phyloP scores from a whole-genome alignment of 2,888 invertebrate genomes.

The Chrysopilus asiliformis region DNA sequence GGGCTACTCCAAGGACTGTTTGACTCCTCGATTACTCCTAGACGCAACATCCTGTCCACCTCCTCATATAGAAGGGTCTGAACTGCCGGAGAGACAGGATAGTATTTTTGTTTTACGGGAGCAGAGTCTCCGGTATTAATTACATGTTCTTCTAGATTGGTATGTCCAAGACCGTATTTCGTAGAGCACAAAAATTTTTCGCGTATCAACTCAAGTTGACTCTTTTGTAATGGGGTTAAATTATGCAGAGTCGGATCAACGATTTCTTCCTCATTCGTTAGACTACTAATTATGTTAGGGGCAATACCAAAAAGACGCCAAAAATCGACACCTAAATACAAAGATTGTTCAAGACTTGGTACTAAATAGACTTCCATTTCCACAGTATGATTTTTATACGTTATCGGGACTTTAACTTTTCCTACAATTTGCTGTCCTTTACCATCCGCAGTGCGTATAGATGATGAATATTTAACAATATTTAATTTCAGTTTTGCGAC shows the following conservation, averaged over 20 bases:
- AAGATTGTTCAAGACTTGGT: neutral
- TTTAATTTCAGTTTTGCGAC: neutral
- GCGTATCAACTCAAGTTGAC: neutral
- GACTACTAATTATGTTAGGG: neutral
- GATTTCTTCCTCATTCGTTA: neutral
- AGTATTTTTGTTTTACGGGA: neutral
- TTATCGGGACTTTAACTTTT: neutral
- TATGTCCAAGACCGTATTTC: neutral
- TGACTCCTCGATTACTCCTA: conserved; percentile 18
- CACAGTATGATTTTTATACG: neutral
- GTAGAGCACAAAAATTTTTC: neutral
- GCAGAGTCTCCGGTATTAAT: neutral
- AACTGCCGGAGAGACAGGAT: neutral
- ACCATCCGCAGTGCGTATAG: neutral
- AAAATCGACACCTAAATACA: neutral
- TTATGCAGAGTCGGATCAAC: neutral
- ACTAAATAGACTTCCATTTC: neutral
- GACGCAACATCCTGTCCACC: conserved; percentile 19
- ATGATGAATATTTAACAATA: neutral
- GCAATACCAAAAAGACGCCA: neutral
- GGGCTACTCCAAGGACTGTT: conserved; percentile 1
- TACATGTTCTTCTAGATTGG: neutral
- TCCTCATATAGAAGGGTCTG: conserved; percentile 7
- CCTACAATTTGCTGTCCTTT: neutral
- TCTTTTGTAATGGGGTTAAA: neutral